Percentiles rank a stretch among this genome's conserved stretches.
Evolutionary conservation across 2,113 vertebrate genomes (phyloP).

Genomic region (Pachypanchax playfairii): DNA sequence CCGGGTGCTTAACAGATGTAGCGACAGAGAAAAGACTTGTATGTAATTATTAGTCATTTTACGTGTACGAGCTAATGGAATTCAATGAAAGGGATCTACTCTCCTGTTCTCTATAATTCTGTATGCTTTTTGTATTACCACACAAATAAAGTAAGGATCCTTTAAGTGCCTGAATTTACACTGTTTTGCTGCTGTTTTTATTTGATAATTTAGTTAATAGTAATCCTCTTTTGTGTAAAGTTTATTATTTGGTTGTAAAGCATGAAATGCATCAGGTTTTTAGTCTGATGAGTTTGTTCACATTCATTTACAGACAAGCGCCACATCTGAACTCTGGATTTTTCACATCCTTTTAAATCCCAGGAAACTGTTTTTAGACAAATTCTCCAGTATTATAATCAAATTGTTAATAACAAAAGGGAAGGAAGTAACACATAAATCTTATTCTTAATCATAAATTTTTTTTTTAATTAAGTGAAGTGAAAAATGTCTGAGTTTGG

Average conservation of each 20-base stretch:
- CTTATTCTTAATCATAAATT: no score
- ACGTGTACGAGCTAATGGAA: slow-evolving; percentile 72
- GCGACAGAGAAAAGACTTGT: slow-evolving; percentile 61
- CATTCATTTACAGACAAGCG: background rate
- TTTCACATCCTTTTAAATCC: no score
- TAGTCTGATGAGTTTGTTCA: background rate
- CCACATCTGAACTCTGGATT: no score
- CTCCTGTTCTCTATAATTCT: slow-evolving; percentile 76
- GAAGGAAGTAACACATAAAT: no score
- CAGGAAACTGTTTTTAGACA: no score
- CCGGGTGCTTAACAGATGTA: slow-evolving; percentile 60
- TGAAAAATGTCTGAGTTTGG: no score
- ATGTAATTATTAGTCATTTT: slow-evolving; percentile 75
- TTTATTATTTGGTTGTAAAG: no score
- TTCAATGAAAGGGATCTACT: slow-evolving; percentile 77
- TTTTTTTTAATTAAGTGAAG: no score
- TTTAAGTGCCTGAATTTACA: slow-evolving; percentile 84
- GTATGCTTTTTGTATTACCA: slow-evolving; percentile 81
- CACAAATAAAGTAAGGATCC: slow-evolving; percentile 82
- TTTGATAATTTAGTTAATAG: slow-evolving; percentile 3
- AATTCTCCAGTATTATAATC: no score
- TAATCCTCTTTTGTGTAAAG: background rate
- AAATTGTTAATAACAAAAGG: no score
- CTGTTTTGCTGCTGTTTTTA: slow-evolving; percentile 37
- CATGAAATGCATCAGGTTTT: no score